phyloP scores from a whole-genome alignment of 2,797 vertebrate species.

The Notamacropus eugenii region DNA sequence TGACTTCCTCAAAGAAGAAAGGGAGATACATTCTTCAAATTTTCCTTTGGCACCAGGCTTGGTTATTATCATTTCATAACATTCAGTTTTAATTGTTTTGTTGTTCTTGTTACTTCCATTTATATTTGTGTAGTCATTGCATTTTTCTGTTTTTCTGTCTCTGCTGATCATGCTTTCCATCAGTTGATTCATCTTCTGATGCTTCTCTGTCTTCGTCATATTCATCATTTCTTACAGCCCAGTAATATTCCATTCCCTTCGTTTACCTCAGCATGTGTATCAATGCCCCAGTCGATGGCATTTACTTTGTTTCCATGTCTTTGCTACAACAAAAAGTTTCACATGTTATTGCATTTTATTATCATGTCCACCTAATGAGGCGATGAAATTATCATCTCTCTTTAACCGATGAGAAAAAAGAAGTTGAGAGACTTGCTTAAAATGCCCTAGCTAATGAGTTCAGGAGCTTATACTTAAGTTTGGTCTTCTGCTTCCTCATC shows the following conservation, averaged over 20 bases:
- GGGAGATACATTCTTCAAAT: background rate
- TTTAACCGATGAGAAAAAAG: background rate
- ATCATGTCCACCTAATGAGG: background rate
- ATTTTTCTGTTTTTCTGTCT: background rate
- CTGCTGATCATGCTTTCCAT: background rate
- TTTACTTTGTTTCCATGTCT: background rate
- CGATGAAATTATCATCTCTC: background rate
- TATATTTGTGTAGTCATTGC: background rate
- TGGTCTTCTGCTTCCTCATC: background rate
- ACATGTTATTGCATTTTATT: slow-evolving; percentile 1
- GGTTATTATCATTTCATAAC: background rate
- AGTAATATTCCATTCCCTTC: background rate
- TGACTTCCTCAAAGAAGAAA: background rate
- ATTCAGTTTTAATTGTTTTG: background rate
- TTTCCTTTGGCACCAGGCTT: background rate
- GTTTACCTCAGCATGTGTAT: background rate
- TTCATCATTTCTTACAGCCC: background rate
- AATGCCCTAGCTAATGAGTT: background rate
- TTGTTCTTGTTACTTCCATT: background rate
- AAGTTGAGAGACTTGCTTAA: background rate
- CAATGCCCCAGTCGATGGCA: background rate
- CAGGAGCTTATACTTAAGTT: background rate
- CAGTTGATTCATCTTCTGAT: background rate
- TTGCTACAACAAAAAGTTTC: background rate
- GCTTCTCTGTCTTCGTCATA: background rate